Evolutionary conservation across 2,113 vertebrate species (phyloP), one percentile per base, ranked within the genome.

Genomic region (Excalfactoria chinensis): DNA sequence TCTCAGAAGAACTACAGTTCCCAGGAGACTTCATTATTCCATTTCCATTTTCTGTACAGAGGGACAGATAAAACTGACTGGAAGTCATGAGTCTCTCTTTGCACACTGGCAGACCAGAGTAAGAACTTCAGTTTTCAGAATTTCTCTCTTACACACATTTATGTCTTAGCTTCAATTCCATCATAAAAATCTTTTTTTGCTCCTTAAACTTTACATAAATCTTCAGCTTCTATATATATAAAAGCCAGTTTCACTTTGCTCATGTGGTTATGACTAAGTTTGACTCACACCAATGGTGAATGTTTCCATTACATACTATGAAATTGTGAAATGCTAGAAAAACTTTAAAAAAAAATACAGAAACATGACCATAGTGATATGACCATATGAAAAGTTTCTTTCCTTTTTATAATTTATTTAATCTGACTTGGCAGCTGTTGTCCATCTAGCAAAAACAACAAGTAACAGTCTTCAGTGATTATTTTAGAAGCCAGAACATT

Each of bases 191-290:
- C 26, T 56, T 84, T 74, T 66, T 66, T 68, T 77, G 46, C 28
- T 69, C 40, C 17, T 26, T 86, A 88, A 86, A 0, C 5, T 71
- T 88, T 86, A 46, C 11, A 72, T 72, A 84, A 81, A 82, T 59
- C 7, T 75, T 84, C 30, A 78, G 37, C 7, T 86, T 72, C 74
- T 58, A 32, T 32, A 75, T 53, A 86, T 78, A 72, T 53, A 86
- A 81, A 86, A 81, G 3, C 4, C 69, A 71, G 11, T 62, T 88
- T 93, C 72, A 72, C 86, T 93, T 87, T 94, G 26, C n/a, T 28
- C 84, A 69, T 69, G 67, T 72, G 66, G 62, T 13, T 88, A 35
- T 84, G 88, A 93, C 67, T 92, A 95, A 89, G 28, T 35, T 69
- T 86, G 44, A 84, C 60, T 91, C 73, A 84, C 58, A 49, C 25